Percentiles rank a stretch among this genome's conserved stretches.
phyloP scores from a whole-genome alignment of 2,797 vertebrate genomes.

The Myotis myotis region DNA sequence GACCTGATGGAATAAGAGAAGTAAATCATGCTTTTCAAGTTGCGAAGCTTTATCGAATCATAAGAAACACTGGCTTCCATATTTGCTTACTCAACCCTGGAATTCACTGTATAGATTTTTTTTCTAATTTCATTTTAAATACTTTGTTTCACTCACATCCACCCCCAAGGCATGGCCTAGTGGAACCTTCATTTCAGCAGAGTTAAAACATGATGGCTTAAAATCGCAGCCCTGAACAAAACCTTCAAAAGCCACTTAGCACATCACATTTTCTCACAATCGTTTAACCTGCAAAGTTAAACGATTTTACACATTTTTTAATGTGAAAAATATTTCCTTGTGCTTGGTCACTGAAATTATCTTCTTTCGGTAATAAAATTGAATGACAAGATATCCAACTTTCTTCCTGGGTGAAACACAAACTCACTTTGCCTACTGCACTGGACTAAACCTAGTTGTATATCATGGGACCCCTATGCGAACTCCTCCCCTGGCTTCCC shows the following conservation, averaged over 20 bases:
- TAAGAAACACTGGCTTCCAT: background rate
- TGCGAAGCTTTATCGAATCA: background rate
- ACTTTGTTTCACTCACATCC: background rate
- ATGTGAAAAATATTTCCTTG: background rate
- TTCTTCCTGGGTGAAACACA: background rate
- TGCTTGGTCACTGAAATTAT: background rate
- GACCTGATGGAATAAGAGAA: conserved; percentile 4
- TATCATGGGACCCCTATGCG: background rate
- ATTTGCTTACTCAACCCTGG: background rate
- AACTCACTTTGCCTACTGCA: background rate
- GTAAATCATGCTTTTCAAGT: background rate
- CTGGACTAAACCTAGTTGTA: background rate
- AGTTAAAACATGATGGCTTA: background rate
- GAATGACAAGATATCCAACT: background rate
- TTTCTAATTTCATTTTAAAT: conserved; percentile 39
- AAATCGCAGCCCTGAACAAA: background rate
- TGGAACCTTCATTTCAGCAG: background rate
- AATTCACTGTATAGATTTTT: background rate
- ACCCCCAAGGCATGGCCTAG: background rate
- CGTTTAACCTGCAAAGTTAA: background rate
- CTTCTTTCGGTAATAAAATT: background rate
- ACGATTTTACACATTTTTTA: background rate
- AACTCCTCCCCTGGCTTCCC: background rate
- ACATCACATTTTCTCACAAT: background rate
- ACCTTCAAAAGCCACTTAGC: background rate